Base-by-base conservation (phyloP, 2,113 vertebrate genomes). In the Astur gentilis region DNA sequence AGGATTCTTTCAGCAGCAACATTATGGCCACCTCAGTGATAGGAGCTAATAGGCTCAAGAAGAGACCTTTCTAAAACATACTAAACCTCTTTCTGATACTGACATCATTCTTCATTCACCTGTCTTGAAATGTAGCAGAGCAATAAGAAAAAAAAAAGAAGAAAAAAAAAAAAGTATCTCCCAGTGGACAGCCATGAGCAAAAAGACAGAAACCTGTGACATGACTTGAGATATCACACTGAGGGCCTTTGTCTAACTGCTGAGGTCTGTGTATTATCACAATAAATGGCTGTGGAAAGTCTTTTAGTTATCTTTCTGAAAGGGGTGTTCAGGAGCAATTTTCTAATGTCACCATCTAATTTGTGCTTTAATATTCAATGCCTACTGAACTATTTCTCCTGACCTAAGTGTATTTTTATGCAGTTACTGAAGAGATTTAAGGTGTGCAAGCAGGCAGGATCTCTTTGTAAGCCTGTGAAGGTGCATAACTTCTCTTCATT, bases 141-240 rank as follows among this genome's bases (percentile, higher is more conserved):
- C 38, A 31, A n/a, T 79, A 67, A 66, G 44, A 13, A 88, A 75
- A 64, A 47, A 80, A 69, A 75, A 64, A 47, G 75, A 69, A 7
- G 6, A 6, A 10, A 7, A 49, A 66, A 34, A 10, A 2, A 62
- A 34, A 10, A 2, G 2, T 29, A 42, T 55, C 77, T 92, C 70
- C 62, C 54, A n/a, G 16, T 62, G 54, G 62, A 77, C 11, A 66
- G 16, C 27, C 38, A 75, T 12, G 32, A 92, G 58, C 42, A 81
- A 86, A 83, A 95, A 77, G 36, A 54, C 38, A 90, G 66, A 94
- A 91, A 90, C 34, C 54, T 92, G 54, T 64, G 82, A 90, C 71
- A 22, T 21, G 8, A 73, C 29, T 86, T 54, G 38, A 86, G 42
- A 75, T 55, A 58, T 5, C 38, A 26, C 0, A 12, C 7, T 31